Evolutionary conservation across 35 echinoderm and acorn worm genomes (phyloP).

Genomic region (Chiridota heheva): DNA sequence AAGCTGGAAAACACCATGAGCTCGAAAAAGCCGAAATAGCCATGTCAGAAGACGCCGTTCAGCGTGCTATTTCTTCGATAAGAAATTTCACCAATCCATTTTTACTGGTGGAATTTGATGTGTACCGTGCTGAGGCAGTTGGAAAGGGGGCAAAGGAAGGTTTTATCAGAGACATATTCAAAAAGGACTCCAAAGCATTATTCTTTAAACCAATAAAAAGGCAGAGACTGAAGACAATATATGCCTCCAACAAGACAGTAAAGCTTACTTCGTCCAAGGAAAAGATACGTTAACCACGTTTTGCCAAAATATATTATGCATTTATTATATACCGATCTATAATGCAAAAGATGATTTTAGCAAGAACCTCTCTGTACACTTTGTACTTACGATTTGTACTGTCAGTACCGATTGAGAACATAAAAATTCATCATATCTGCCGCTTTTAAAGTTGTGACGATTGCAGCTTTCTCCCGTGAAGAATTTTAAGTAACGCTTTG

Average conservation of each 20-base stretch:
- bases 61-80: constrained; percentile 38
- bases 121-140: constrained; percentile 30
- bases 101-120: constrained; percentile 36
- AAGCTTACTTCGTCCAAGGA: constrained; percentile 47
- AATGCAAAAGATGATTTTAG: too few species aligned
- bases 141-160: constrained; percentile 49
- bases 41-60: constrained; percentile 52
- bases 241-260: constrained; percentile 32
- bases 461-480: too few species aligned
- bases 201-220: constrained; percentile 73
- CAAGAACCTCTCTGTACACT: too few species aligned
- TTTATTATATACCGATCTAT: too few species aligned
- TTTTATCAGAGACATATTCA: constrained; percentile 50
- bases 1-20: constrained; percentile 74
- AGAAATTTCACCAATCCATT: constrained; percentile 76
- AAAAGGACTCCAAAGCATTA: not conserved
- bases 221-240: constrained; percentile 54
- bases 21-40: constrained; percentile 42
- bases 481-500: too few species aligned
- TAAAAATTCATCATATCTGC: too few species aligned
- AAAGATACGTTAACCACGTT: too few species aligned
- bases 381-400: too few species aligned
- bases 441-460: too few species aligned
- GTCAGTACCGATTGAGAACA: too few species aligned
- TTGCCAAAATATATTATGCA: too few species aligned